These are phyloP conservation scores for Sylvia borin DNA, from an alignment of 2,797 vertebrate genomes.

Conservation along the genomic window DNA sequence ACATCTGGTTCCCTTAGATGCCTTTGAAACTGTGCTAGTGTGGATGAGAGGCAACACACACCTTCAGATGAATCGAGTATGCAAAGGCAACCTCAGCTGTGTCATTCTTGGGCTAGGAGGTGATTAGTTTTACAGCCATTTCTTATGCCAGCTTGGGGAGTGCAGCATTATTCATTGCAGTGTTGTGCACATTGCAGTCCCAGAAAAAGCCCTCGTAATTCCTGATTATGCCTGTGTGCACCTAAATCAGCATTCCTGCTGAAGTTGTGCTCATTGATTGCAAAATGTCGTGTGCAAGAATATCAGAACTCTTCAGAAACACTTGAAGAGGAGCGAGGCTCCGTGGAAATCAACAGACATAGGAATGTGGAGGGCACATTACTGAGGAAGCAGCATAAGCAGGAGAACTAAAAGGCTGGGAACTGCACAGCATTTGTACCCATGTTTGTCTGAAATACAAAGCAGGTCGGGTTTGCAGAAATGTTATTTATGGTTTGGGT, in stretches of 20 bases:
- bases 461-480: background rate
- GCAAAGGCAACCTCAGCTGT: background rate
- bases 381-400: background rate
- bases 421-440: background rate
- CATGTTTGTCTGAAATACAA: background rate
- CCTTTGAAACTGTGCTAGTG: background rate
- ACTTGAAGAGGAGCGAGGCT: background rate
- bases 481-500: background rate
- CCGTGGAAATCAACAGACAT: background rate
- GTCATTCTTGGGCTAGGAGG: background rate
- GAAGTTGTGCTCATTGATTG: background rate
- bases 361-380: background rate
- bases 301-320: background rate
- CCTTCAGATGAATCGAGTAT: background rate
- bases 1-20: background rate
- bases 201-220: slow-evolving; percentile 38
- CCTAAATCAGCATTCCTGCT: slow-evolving; percentile 6
- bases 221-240: background rate
- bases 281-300: background rate
- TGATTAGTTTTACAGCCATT: slow-evolving; percentile 15
- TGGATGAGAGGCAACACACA: background rate
- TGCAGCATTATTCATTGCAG: background rate
- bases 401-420: background rate
- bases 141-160: background rate
- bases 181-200: background rate